A percentile compares a stretch with the other conserved stretches of the same genome.
Conservation (phyloP, 2,797 vertebrate genomes). For the Sandelia bainsii region DNA sequence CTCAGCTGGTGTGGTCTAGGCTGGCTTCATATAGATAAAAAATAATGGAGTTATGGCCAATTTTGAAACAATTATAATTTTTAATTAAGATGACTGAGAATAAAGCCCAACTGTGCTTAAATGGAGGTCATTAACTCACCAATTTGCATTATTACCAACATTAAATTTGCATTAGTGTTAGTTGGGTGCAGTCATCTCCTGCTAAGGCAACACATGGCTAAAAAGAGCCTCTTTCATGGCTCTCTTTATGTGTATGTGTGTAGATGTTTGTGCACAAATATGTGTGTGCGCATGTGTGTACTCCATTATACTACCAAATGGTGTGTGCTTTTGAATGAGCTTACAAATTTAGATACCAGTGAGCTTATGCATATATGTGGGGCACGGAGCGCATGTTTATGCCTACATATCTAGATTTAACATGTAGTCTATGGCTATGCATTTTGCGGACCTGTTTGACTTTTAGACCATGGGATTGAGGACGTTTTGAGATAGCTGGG, state of each 20-base stretch:
- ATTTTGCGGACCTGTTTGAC: too few species aligned
- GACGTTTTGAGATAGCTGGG: too few species aligned
- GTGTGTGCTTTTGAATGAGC: slow-evolving; percentile 1
- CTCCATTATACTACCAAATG: not conserved
- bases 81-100: slow-evolving; percentile 22
- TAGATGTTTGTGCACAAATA: not conserved
- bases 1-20: not conserved
- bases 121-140: slow-evolving; percentile 28
- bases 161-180: slow-evolving; percentile 26
- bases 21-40: fast-evolving
- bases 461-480: too few species aligned
- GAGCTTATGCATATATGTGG: not conserved
- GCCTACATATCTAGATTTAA: not conserved
- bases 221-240: not conserved
- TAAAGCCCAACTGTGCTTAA: slow-evolving; percentile 17
- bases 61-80: slow-evolving; percentile 25
- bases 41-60: not conserved
- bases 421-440: too few species aligned
- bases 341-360: not conserved
- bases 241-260: not conserved
- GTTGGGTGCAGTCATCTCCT: not conserved
- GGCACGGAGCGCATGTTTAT: not conserved
- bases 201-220: slow-evolving; percentile 2
- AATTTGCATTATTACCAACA: slow-evolving; percentile 33
- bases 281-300: not conserved